These are phyloP conservation scores for Hirtodrosophila duncani DNA, from an alignment of 2,888 invertebrate genomes.

Conservation along the genomic window DNA sequence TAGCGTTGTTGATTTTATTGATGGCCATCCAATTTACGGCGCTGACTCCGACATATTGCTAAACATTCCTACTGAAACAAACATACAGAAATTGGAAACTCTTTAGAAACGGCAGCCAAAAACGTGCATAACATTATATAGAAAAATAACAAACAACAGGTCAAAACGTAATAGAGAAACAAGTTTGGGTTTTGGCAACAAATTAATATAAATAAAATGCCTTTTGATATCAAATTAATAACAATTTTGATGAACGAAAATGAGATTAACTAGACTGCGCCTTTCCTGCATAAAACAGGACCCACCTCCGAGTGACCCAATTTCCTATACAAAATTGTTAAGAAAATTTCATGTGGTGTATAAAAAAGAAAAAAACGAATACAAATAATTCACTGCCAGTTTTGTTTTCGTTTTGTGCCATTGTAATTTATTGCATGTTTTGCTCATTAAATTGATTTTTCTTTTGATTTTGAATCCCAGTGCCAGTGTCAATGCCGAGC, in stretches of 20 bases:
- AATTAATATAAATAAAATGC: conserved; percentile 57
- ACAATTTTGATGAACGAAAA: conserved; percentile 42
- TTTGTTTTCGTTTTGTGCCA: conserved; percentile 46
- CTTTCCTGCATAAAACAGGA: conserved; percentile 13
- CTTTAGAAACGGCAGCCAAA: conserved; percentile 21
- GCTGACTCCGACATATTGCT: conserved; percentile 49
- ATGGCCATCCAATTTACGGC: conserved; percentile 42
- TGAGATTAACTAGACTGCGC: conserved; percentile 9
- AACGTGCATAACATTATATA: conserved; percentile 24
- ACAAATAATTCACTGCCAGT: conserved; percentile 15
- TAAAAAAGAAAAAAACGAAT: neutral
- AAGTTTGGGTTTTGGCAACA: conserved; percentile 42
- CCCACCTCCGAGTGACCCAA: conserved; percentile 5
- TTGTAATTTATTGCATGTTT: conserved; percentile 71
- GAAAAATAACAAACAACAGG: conserved; percentile 28
- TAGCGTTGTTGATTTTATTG: conserved; percentile 1
- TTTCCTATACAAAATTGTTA: conserved; percentile 31
- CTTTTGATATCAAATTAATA: conserved; percentile 50
- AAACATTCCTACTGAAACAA: conserved; percentile 45
- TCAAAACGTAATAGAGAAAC: conserved; percentile 49
- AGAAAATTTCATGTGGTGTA: conserved; percentile 3
- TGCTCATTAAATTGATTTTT: conserved; percentile 75
- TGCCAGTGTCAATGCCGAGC: conserved; percentile 64
- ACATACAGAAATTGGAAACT: conserved; percentile 7
- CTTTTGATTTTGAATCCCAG: conserved; percentile 72